phyloP scores from a whole-genome alignment of 2,797 vertebrate species.

The Cuniculus paca region DNA sequence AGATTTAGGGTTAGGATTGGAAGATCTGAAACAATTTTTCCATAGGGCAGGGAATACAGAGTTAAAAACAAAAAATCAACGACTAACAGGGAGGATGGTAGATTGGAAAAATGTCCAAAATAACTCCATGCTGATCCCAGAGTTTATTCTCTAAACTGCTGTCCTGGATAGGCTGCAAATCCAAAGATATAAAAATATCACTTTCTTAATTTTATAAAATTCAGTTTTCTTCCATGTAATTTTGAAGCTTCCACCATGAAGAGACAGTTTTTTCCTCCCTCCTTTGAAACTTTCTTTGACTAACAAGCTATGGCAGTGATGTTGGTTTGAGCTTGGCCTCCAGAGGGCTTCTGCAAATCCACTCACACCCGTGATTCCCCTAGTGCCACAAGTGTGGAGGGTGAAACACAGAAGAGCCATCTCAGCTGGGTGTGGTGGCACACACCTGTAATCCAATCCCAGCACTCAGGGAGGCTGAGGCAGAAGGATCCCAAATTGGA shows the following conservation, averaged over 20 bases:
- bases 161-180: background rate
- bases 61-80: background rate
- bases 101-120: background rate
- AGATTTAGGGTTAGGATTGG: background rate
- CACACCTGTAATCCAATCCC: background rate
- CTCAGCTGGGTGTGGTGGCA: too few relatives aligned
- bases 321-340: background rate
- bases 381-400: background rate
- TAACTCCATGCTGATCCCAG: background rate
- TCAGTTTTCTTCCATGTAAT: background rate
- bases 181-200: background rate
- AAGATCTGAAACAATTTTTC: too few relatives aligned
- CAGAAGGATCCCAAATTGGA: background rate
- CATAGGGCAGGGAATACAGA: background rate
- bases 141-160: background rate
- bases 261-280: background rate
- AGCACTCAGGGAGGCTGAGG: background rate
- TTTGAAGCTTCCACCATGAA: background rate
- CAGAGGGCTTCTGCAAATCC: background rate
- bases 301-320: background rate
- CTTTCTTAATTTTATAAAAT: constrained; percentile 33
- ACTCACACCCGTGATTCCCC: background rate
- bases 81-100: background rate
- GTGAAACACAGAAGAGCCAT: background rate
- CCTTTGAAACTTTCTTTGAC: background rate